phyloP scores from a whole-genome alignment of 2,113 vertebrate species.

The Cercocebus atys region DNA sequence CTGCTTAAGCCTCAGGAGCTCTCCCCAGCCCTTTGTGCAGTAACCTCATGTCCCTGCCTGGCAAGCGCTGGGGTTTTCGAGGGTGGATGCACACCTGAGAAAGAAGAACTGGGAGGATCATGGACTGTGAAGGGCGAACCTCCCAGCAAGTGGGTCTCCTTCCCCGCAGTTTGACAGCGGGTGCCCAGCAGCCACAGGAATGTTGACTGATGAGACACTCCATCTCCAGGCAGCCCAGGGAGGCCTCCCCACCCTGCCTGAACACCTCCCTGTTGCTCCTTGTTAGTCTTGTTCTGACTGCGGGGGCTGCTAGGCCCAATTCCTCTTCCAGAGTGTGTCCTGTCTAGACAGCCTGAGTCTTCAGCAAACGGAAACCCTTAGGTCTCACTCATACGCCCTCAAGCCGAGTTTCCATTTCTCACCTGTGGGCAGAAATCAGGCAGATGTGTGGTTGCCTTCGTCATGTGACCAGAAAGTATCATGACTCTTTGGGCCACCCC shows the following conservation, averaged over 20 bases:
- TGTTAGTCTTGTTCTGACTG: neutral
- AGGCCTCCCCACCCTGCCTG: neutral
- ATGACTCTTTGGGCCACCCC: neutral
- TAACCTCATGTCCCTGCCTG: rapidly evolving
- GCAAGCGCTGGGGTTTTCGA: rapidly evolving
- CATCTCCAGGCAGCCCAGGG: neutral
- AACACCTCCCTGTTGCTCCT: neutral
- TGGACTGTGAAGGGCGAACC: neutral
- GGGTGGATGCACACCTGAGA: rapidly evolving
- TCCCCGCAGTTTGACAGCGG: rapidly evolving
- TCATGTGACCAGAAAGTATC: neutral
- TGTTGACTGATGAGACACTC: neutral
- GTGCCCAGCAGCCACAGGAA: neutral
- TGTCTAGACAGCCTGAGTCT: neutral
- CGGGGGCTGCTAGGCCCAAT: neutral
- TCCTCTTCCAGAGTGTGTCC: neutral
- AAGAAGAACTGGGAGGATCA: neutral
- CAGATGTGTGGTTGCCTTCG: neutral
- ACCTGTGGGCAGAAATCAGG: neutral
- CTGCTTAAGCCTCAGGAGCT: neutral
- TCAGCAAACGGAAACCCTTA: neutral
- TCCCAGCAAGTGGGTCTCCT: neutral
- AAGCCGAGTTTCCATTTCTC: neutral
- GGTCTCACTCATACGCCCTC: neutral
- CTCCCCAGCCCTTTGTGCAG: rapidly evolving